Evolutionary conservation across 1,140 invertebrate genomes (phyloP).

Genomic region (fruit fly (Drosophila melanogaster)): DNA sequence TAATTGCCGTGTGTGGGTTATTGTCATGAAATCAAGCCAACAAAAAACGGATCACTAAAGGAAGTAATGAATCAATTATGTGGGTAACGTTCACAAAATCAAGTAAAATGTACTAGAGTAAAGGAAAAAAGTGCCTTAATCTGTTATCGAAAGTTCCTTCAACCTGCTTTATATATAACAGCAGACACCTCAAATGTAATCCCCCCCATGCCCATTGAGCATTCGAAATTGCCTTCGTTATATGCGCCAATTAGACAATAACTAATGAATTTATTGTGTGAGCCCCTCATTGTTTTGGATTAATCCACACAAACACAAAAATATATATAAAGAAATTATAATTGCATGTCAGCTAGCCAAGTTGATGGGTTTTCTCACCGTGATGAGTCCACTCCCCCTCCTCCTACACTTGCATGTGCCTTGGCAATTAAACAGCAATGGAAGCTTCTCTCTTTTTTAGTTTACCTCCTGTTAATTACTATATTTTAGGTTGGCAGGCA

Average conservation of each 20-base stretch:
- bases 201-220: constrained; percentile 11
- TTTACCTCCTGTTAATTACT: constrained; percentile 63
- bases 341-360: constrained; percentile 60
- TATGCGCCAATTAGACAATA: constrained; percentile 80
- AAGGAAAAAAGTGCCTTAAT: constrained; percentile 27
- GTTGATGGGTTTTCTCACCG: constrained; percentile 68
- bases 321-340: constrained; percentile 54
- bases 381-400: constrained; percentile 4
- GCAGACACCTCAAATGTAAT: constrained; percentile 9
- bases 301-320: constrained; percentile 15
- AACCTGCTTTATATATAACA: constrained; percentile 16
- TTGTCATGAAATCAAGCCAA: constrained; percentile 27
- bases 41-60: constrained; percentile 25
- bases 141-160: constrained; percentile 28
- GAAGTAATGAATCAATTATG: constrained; percentile 72
- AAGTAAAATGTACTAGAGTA: constrained; percentile 24
- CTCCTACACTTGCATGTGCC: constrained; percentile 63
- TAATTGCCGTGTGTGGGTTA: constrained; percentile 47
- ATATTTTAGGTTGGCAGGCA: constrained; percentile 57
- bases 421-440: constrained; percentile 72
- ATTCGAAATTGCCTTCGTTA: constrained; percentile 71
- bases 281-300: constrained; percentile 30
- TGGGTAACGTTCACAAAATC: constrained; percentile 9
- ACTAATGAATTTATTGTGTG: constrained; percentile 78
- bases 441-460: constrained; percentile 43